These are phyloP conservation scores for Gymnocypris eckloni DNA, from an alignment of 2,797 vertebrate genomes.

Conservation along the genomic window DNA sequence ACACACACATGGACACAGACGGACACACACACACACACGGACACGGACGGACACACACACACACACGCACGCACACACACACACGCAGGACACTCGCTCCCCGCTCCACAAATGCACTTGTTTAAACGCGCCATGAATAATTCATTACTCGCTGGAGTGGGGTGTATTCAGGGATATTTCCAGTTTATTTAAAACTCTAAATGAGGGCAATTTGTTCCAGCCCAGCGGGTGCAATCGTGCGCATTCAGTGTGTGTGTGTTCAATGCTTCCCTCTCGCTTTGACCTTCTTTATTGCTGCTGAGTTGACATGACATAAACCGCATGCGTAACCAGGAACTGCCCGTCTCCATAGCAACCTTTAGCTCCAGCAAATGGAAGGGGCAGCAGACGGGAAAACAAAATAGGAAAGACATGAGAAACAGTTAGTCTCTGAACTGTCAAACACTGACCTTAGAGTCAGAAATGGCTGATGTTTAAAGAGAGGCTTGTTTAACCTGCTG, in stretches of 20 bases:
- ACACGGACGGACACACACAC: no score
- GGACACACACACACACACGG: not conserved
- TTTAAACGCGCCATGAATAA: slow-evolving; percentile 21
- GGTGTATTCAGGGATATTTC: slow-evolving; percentile 33
- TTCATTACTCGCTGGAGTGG: slow-evolving; percentile 9
- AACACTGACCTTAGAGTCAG: not conserved
- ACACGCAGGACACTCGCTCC: no score
- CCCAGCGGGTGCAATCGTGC: slow-evolving; percentile 18
- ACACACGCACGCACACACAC: not conserved
- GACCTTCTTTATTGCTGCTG: slow-evolving; percentile 30
- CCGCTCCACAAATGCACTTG: not conserved
- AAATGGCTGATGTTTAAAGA: not conserved
- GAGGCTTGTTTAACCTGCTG: not conserved
- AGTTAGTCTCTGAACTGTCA: not conserved
- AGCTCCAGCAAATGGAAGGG: slow-evolving; percentile 5
- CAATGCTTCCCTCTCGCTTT: slow-evolving; percentile 9
- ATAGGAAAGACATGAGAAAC: not conserved
- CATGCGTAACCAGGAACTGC: slow-evolving; percentile 49
- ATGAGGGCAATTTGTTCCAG: slow-evolving; percentile 53
- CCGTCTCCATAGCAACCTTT: slow-evolving; percentile 43
- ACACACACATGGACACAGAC: not conserved
- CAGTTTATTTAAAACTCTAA: slow-evolving; percentile 47
- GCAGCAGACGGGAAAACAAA: not conserved
- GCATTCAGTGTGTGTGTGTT: slow-evolving; percentile 11
- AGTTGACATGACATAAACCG: slow-evolving; percentile 30